These are phyloP conservation scores for Oreohelix idahoensis DNA, from an alignment of 1,140 invertebrate species.

Conservation along the genomic window DNA sequence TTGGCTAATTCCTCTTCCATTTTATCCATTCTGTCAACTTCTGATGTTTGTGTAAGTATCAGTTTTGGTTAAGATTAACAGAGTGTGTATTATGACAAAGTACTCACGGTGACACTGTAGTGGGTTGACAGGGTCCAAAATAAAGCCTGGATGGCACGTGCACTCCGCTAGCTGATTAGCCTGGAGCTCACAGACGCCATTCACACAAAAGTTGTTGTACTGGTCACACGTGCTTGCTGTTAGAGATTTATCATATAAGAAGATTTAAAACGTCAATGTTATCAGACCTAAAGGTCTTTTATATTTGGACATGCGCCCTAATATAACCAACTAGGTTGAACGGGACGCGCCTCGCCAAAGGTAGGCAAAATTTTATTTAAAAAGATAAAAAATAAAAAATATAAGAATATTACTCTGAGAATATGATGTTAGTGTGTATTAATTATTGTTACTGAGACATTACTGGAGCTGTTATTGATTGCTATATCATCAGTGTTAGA, in stretches of 20 bases:
- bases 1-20: neutral
- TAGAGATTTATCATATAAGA: neutral
- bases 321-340: no score
- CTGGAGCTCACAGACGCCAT: neutral
- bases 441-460: no score
- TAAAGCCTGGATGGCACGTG: constrained; percentile 9
- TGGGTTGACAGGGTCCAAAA: constrained; percentile 11
- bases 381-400: neutral
- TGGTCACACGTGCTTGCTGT: constrained; percentile 2
- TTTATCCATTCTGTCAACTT: neutral
- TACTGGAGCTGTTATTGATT: no score
- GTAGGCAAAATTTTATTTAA: no score
- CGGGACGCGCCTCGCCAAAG: no score
- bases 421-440: no score
- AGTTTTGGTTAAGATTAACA: no score
- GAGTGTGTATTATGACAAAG: no score
- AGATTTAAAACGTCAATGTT: no score
- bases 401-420: neutral
- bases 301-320: no score
- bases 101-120: constrained; percentile 1
- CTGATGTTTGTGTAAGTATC: neutral
- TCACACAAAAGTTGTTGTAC: neutral
- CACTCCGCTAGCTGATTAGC: neutral
- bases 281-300: no score
- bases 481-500: no score